Evolutionary conservation across 1,140 invertebrate species (phyloP).

Genomic region (Cotesia glomerata): DNA sequence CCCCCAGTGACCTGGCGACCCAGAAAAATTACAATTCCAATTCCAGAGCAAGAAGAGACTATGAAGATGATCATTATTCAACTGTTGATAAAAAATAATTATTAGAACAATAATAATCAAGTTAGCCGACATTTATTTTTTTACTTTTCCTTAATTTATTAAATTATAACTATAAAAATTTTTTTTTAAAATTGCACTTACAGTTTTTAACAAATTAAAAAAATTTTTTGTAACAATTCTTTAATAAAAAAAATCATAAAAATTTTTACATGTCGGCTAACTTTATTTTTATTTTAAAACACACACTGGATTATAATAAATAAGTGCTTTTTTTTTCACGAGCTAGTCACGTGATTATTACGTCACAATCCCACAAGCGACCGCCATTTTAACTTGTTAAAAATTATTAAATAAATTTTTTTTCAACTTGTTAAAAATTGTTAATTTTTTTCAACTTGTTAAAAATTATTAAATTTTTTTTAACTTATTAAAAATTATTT

Average conservation of each 20-base stretch:
- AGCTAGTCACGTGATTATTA: slow-evolving; percentile 30
- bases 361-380: slow-evolving; percentile 32
- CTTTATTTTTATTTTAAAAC: no score
- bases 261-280: no score
- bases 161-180: no score
- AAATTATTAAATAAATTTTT: not conserved
- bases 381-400: slow-evolving; percentile 54
- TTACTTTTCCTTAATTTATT: no score
- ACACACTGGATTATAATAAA: not conserved
- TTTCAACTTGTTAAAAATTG: slow-evolving; percentile 46
- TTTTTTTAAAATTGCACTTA: no score
- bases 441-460: slow-evolving; percentile 45
- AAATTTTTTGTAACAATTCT: no score
- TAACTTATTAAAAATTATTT: slow-evolving; percentile 44
- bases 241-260: no score
- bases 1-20: slow-evolving; percentile 61
- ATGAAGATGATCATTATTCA: slow-evolving; percentile 45
- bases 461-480: slow-evolving; percentile 37
- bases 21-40: slow-evolving; percentile 10
- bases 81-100: slow-evolving; percentile 47
- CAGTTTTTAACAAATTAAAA: no score
- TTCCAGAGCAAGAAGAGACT: no score
- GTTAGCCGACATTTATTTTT: no score
- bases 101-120: no score
- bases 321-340: not conserved